Conservation (phyloP, 92 coral and sea anemone species). For the Epizoanthus scotinus region DNA sequence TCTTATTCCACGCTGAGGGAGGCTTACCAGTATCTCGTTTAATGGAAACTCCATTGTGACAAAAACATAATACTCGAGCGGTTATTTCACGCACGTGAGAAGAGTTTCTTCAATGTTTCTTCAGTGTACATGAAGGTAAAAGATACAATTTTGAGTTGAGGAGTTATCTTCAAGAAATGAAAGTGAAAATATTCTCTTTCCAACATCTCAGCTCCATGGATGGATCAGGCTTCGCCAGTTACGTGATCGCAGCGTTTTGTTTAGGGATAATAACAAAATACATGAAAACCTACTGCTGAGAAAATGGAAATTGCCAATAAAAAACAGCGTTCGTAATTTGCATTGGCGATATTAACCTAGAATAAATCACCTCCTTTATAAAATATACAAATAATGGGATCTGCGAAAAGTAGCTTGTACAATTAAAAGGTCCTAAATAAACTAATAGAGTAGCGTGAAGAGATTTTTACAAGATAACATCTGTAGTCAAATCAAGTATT, state of each 20-base stretch:
- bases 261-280: neutral
- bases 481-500: neutral
- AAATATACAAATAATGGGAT: neutral
- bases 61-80: neutral
- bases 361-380: neutral
- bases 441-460: neutral
- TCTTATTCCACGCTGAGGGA: neutral
- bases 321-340: neutral
- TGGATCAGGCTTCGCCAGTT: too few relatives aligned
- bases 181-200: conserved; percentile 1
- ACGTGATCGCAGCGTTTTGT: neutral
- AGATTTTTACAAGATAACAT: neutral
- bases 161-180: neutral
- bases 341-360: neutral
- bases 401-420: neutral
- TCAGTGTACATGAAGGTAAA: neutral
- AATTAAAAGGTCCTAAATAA: neutral
- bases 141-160: neutral
- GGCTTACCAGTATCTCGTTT: neutral
- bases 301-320: neutral
- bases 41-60: conserved; percentile 11
- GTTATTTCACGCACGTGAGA: neutral
- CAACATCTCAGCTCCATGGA: neutral
- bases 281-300: conserved; percentile 12
- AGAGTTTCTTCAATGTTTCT: neutral